Evolutionary conservation across 2,113 vertebrate species (phyloP), one percentile per base, ranked within the genome.

Genomic region (Salvator merianae): DNA sequence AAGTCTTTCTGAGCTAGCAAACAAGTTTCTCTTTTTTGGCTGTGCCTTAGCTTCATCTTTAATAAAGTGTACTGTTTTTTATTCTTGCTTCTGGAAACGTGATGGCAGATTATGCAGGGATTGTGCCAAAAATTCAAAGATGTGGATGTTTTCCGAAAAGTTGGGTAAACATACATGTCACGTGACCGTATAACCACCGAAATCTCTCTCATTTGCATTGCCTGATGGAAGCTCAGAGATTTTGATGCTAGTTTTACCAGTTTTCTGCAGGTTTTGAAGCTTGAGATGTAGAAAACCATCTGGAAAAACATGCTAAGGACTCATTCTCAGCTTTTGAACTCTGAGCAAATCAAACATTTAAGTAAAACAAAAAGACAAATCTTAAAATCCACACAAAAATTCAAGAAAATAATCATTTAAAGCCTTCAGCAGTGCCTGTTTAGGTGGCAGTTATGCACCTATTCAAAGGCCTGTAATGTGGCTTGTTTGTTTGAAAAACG

Each of bases 61-160:
- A 81, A 81, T 40, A 20, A 71, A 66, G n/a, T 30, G 14, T 82
- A 38, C 43, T 74, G 63, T 82, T 82, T 82, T 55, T 82, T 82
- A 82, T 26, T n/a, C 28, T 73, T 73, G 18, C 70, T 32, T 70
- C 16, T 63, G 55, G 81, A 82, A 82, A 63, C 16, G 5, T 73
- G 30, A 16, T 82, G 53, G 70, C 81, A 43, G 32, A 14, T 32
- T 2, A 40, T 36, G n/a, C 7, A 26, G 70, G 62, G 70, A 63
- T 26, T 43, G 32, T 24, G 70, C 70, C 70, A 63, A 63, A 63
- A 24, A 73, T 1, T 47, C 62, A 30, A 63, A 32, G 79, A 63
- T 74, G 53, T 9, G 14, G 40, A 26, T 62, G 38, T 72, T 53
- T 81, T 72, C 30, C 8, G 53, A 20, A 30, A 55, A 72, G 16